Evolutionary conservation across 2,113 vertebrate species (phyloP), one percentile per base, ranked within the genome.

Genomic region (Cinclus mexicanus): DNA sequence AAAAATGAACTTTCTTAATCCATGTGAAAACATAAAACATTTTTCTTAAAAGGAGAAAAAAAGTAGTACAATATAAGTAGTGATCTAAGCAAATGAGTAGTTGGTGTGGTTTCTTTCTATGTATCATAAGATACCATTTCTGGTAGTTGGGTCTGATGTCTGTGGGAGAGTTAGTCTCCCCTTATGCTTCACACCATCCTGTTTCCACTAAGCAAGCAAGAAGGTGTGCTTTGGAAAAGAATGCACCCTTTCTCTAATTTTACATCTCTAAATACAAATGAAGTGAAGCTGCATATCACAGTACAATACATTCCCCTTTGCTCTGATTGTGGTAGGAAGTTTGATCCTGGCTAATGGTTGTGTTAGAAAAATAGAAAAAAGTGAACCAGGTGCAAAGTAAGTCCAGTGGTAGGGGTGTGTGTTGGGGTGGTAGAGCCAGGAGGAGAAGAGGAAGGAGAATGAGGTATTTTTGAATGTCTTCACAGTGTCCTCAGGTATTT

Each of bases 341-440:
- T 79, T 76, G 63, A 83, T 35, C 21, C n/a, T 53, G 33, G 55
- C 11, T 28, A 24, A 37, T 46, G 33, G 7, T 44, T 1, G 0
- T 59, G 26, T 42, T 63, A 77, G 47, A 46, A 46, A 94, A 91
- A 14, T 2, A 46, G 31, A 33, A 26, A 64, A 81, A 81, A 49
- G 26, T 39, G 52, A 95, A 67, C 35, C 1, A 7, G 57, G 10
- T 0, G 0, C 15, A 20, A 49, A 67, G 28, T 46, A 56, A 11
- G 8, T 83, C 72, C 15, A 41, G 50, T 44, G n/a, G 24, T 22
- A 41, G 39, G 55, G 6, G 1, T 79, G 3, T 79, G 5, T 57
- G 29, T 10, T 60, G 55, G 37, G 28, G 26, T 59, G 52, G 13
- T 7, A 2, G 50, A 72, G n/a, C 10, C 10, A 19, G 39, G 29